phyloP scores from a whole-genome alignment of 2,113 vertebrate genomes.

The Grantiella picta region DNA sequence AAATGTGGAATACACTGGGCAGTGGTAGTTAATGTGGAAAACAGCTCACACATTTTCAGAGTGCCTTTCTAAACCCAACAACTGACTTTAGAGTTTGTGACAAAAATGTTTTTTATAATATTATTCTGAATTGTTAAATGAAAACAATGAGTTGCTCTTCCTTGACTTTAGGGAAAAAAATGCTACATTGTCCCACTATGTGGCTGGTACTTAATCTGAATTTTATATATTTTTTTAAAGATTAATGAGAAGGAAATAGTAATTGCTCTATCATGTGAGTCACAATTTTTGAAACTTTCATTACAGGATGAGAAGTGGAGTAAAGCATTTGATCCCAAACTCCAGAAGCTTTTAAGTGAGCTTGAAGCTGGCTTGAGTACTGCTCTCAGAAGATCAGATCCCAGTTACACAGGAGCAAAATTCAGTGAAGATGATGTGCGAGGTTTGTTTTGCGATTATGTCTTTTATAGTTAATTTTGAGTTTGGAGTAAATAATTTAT shows the following conservation, averaged over 20 bases:
- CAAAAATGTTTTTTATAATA: not conserved
- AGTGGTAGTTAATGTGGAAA: not conserved
- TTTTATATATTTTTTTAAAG: not conserved
- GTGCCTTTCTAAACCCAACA: not conserved
- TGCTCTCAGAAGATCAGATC: constrained; percentile 82
- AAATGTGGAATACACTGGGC: not conserved
- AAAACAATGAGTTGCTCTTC: not conserved
- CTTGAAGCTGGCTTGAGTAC: constrained; percentile 89
- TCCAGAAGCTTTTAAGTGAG: constrained; percentile 89
- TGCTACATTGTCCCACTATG: not conserved
- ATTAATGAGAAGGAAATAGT: not conserved
- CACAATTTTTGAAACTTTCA: not conserved
- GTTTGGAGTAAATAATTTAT: not conserved
- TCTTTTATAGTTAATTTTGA: not conserved
- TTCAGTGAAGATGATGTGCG: constrained; percentile 80
- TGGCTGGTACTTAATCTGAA: not conserved
- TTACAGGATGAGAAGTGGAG: constrained; percentile 91
- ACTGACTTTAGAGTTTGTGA: not conserved
- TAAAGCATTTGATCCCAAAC: constrained; percentile 88
- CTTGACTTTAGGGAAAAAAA: not conserved
- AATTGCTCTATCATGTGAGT: not conserved
- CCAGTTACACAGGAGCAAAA: constrained; percentile 66
- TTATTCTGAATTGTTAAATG: not conserved
- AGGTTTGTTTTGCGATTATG: constrained; percentile 66
- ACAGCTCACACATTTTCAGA: not conserved